phyloP scores from a whole-genome alignment of 2,113 vertebrate species.

The Ifrita kowaldi region DNA sequence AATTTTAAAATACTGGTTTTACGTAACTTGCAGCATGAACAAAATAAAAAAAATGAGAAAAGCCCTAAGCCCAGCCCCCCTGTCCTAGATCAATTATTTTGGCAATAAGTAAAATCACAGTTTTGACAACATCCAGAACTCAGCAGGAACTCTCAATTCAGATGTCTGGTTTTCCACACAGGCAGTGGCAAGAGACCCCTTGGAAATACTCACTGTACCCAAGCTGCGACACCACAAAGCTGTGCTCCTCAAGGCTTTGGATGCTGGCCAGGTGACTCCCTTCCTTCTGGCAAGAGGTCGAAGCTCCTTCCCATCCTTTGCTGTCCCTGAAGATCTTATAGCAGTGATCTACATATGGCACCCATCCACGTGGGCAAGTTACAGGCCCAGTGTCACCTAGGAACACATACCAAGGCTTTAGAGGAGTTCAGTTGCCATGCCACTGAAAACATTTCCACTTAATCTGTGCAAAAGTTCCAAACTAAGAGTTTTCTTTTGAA shows the following conservation, averaged over 20 bases:
- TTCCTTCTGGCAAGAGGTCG: conserved; percentile 80
- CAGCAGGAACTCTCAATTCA: background rate
- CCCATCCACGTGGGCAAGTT: conserved; percentile 82
- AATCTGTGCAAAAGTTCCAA: background rate
- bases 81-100: background rate
- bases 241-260: conserved; percentile 85
- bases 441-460: background rate
- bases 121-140: background rate
- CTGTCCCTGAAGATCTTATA: conserved; percentile 81
- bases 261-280: conserved; percentile 85
- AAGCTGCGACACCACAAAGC: conserved; percentile 84
- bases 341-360: conserved; percentile 80
- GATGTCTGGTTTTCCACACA: background rate
- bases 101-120: background rate
- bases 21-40: rapidly evolving
- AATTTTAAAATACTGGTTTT: background rate
- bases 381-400: conserved; percentile 36
- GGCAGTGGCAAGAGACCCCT: background rate
- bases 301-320: conserved; percentile 81
- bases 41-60: background rate
- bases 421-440: background rate
- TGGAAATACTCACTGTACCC: conserved; percentile 81
- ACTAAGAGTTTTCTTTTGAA: background rate
- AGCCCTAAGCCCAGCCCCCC: rapidly evolving
- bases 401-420: background rate